phyloP scores from a whole-genome alignment of 2,888 invertebrate species.

The Heteromyza rotundicornis region DNA sequence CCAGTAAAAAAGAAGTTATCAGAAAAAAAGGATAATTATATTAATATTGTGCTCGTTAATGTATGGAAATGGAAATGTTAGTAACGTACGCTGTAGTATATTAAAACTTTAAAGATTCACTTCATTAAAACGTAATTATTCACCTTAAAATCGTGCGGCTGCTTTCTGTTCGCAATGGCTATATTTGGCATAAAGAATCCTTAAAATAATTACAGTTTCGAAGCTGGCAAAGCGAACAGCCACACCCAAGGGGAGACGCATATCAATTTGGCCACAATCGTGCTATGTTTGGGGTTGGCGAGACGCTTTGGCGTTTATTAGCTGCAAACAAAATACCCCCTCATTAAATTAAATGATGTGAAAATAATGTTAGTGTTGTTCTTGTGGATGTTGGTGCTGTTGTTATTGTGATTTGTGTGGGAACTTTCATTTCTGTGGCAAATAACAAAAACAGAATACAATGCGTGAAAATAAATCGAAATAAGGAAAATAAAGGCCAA shows the following conservation, averaged over 20 bases:
- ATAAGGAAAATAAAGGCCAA: conserved; percentile 37
- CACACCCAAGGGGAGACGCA: background rate
- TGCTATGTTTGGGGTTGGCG: background rate
- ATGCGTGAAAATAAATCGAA: conserved; percentile 38
- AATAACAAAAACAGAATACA: too few species aligned
- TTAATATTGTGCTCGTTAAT: too few species aligned
- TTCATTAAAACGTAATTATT: conserved; percentile 57
- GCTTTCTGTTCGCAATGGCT: conserved; percentile 11
- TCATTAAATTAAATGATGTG: conserved; percentile 58
- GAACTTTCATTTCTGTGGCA: conserved; percentile 16
- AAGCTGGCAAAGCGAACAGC: conserved; percentile 2
- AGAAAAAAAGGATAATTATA: too few species aligned
- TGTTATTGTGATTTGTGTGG: conserved; percentile 23
- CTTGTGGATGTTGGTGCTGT: too few species aligned
- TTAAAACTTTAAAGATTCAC: conserved; percentile 24
- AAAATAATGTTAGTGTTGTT: conserved; percentile 52
- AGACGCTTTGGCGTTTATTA: conserved; percentile 41
- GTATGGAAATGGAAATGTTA: too few species aligned
- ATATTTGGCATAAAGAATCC: conserved; percentile 50
- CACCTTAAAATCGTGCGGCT: conserved; percentile 24
- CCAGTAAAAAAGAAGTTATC: too few species aligned
- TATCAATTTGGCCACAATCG: background rate
- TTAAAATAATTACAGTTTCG: conserved; percentile 51
- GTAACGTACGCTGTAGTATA: background rate
- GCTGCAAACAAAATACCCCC: conserved; percentile 33